Evolutionary conservation across 2,888 invertebrate genomes (phyloP).

Genomic region (Lepeophtheirus nordmannii): DNA sequence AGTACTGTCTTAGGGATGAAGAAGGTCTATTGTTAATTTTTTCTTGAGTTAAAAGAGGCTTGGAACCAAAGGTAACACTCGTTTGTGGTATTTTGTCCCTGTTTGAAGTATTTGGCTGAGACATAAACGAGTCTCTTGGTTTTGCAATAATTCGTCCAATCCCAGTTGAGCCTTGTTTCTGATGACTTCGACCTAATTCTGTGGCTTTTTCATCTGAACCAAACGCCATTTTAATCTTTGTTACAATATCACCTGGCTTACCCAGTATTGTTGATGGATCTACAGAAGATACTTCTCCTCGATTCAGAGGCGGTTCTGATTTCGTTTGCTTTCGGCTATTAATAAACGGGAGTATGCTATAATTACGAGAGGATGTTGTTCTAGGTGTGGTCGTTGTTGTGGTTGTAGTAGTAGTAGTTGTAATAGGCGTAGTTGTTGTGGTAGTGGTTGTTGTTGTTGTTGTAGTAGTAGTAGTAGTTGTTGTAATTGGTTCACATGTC

Average conservation of each 20-base stretch:
- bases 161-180: background rate
- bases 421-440: constrained; percentile 12
- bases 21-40: background rate
- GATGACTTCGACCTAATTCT: background rate
- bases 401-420: constrained; percentile 30
- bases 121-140: background rate
- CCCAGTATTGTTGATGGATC: no score
- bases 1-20: constrained; percentile 2
- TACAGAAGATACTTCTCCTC: constrained; percentile 5
- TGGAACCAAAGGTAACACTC: no score
- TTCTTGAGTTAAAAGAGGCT: background rate
- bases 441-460: constrained; percentile 21
- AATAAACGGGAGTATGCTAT: constrained; percentile 26
- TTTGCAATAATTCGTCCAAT: background rate
- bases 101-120: background rate
- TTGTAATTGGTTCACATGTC: constrained; percentile 33
- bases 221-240: constrained; percentile 22
- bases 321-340: constrained; percentile 29
- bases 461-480: constrained; percentile 22
- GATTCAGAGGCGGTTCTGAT: background rate
- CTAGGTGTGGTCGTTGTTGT: constrained; percentile 23
- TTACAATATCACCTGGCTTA: constrained; percentile 17
- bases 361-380: constrained; percentile 9
- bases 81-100: no score
- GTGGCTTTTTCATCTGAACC: background rate